These are phyloP conservation scores for Bhutanitis thaidina DNA, from an alignment of 2,888 invertebrate genomes.

Conservation along the genomic window DNA sequence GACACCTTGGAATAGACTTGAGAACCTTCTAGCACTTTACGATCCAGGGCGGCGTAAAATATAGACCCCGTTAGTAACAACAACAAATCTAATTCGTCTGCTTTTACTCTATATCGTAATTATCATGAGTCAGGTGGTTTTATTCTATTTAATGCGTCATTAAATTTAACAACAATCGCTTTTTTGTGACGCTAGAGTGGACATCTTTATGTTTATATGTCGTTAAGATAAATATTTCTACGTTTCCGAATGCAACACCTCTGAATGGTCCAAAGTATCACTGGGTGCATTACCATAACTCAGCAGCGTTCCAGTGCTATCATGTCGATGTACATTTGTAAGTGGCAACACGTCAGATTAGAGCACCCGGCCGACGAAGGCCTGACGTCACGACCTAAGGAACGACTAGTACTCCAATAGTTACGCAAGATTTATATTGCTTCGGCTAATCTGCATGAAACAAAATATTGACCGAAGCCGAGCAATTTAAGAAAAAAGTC, in stretches of 20 bases:
- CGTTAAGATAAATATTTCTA: slow-evolving; percentile 62
- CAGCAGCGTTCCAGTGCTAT: slow-evolving; percentile 33
- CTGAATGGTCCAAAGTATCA: slow-evolving; percentile 31
- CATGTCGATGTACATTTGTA: slow-evolving; percentile 29
- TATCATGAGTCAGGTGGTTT: slow-evolving; percentile 52
- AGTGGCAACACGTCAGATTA: slow-evolving; percentile 20
- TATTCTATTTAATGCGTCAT: slow-evolving; percentile 67
- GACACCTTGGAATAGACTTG: too few relatives aligned
- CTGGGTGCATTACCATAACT: slow-evolving; percentile 37
- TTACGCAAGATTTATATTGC: slow-evolving; percentile 5
- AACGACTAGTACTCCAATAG: slow-evolving; percentile 3
- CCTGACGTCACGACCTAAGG: slow-evolving; percentile 15
- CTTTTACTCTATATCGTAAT: slow-evolving; percentile 35
- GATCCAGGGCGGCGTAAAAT: slow-evolving; percentile 10
- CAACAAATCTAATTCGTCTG: slow-evolving; percentile 11
- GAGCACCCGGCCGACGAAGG: slow-evolving; percentile 1
- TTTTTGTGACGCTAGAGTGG: slow-evolving; percentile 65
- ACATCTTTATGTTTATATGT: slow-evolving; percentile 69
- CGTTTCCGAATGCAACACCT: slow-evolving; percentile 29
- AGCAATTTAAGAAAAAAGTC: too few relatives aligned
- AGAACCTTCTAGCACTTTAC: slow-evolving; percentile 6
- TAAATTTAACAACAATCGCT: slow-evolving; percentile 76
- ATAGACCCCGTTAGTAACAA: slow-evolving; percentile 16
- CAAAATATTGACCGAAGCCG: not conserved
- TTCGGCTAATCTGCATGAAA: not conserved